Percentiles rank a stretch among this genome's conserved stretches.
Conservation (phyloP, 2,113 vertebrate genomes). For the Aplodontia rufa region DNA sequence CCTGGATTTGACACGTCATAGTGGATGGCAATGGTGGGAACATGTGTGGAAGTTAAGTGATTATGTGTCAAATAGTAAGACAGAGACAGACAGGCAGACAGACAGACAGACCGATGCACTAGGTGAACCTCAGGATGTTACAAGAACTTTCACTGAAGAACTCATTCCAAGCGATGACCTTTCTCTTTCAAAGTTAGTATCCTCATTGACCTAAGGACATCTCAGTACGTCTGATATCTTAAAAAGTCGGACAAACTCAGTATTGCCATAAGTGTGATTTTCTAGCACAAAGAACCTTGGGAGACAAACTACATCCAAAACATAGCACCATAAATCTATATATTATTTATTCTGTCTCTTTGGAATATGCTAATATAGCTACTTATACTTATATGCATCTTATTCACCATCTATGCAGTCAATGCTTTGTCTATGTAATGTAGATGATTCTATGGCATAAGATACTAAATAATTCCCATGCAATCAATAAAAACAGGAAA, state of each 20-base stretch:
- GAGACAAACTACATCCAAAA: neutral
- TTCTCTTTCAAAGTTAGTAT: neutral
- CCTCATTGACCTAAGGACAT: neutral
- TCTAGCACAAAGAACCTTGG: neutral
- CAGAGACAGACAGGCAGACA: neutral
- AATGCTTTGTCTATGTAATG: neutral
- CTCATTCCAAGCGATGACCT: neutral
- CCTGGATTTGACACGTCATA: neutral
- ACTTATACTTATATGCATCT: neutral
- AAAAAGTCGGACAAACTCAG: neutral
- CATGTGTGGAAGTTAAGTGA: neutral
- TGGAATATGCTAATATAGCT: neutral
- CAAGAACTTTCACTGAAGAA: neutral
- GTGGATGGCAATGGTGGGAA: neutral
- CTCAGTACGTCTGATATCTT: neutral
- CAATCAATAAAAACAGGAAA: no score
- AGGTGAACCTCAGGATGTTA: neutral
- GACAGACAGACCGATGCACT: neutral
- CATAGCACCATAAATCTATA: neutral
- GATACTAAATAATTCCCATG: no score
- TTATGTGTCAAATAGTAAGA: neutral
- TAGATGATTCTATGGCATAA: slow-evolving; percentile 23
- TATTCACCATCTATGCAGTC: neutral
- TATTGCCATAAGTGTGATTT: neutral
- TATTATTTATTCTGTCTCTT: neutral